phyloP scores from a whole-genome alignment of 2,113 vertebrate genomes.

The Burhinus oedicnemus region DNA sequence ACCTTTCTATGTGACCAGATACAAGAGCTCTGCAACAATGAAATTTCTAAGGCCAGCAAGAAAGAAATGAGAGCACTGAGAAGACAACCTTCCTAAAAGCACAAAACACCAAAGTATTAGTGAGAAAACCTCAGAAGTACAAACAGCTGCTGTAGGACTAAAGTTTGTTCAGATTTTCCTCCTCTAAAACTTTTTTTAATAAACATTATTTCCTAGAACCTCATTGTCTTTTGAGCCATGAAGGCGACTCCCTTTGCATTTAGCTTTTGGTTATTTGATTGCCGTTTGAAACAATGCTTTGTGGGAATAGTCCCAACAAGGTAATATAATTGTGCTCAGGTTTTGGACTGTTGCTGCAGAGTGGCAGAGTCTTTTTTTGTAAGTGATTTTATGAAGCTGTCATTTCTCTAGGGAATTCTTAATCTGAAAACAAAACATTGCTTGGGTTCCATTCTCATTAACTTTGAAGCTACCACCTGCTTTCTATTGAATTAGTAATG shows the following conservation, averaged over 20 bases:
- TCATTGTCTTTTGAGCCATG: not conserved
- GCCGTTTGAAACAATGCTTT: not conserved
- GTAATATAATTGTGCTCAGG: not conserved
- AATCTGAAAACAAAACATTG: constrained; percentile 39
- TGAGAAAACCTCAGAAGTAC: not conserved
- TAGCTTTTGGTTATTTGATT: not conserved
- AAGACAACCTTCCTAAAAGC: not conserved
- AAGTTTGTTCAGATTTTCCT: not conserved
- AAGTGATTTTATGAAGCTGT: not conserved
- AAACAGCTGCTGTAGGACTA: not conserved
- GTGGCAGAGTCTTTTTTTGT: not conserved
- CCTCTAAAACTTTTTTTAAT: not conserved
- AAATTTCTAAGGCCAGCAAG: not conserved
- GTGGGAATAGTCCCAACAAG: not conserved
- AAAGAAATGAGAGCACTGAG: not conserved
- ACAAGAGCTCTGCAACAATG: not conserved
- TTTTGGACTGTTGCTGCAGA: not conserved
- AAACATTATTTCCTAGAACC: not conserved
- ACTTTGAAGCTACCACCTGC: constrained; percentile 1
- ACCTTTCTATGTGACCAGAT: not conserved
- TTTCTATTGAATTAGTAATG: constrained; percentile 35
- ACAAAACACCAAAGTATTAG: not conserved
- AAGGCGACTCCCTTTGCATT: not conserved
- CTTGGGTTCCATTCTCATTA: constrained; percentile 26
- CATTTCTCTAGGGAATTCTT: constrained; percentile 3